phyloP scores from a whole-genome alignment of 2,113 vertebrate genomes.

The Gymnogyps californianus region DNA sequence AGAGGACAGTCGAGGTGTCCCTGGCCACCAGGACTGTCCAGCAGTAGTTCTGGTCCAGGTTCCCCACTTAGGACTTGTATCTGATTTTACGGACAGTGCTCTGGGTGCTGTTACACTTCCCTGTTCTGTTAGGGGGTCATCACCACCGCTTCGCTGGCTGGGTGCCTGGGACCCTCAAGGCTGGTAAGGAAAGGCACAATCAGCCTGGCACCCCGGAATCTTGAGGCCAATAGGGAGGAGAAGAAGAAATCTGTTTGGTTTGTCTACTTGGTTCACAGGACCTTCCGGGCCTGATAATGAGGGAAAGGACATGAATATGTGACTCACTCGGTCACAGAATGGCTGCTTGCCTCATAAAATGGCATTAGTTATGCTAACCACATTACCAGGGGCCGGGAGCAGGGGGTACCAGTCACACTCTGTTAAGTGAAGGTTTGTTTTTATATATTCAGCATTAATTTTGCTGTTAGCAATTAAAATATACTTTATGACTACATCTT shows the following conservation, averaged over 20 bases:
- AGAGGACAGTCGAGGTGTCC: accelerated
- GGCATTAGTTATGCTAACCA: background rate
- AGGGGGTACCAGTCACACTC: background rate
- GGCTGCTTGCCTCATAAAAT: background rate
- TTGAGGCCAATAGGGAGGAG: background rate
- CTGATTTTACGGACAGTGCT: background rate
- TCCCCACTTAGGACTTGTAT: background rate
- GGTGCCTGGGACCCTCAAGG: background rate
- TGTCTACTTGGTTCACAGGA: background rate
- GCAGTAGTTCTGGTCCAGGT: background rate
- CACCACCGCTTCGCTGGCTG: background rate
- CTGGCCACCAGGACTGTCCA: background rate
- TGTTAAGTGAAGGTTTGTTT: background rate
- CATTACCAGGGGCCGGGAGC: background rate
- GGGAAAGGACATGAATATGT: background rate
- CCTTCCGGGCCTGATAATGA: background rate
- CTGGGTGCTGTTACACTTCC: background rate
- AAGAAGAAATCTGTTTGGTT: background rate
- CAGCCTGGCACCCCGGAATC: background rate
- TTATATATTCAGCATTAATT: background rate
- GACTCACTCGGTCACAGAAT: accelerated
- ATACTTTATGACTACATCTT: background rate
- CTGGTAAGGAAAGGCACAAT: background rate
- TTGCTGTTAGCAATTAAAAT: background rate
- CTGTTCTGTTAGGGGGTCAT: background rate